phyloP scores from a whole-genome alignment of 2,888 invertebrate species.

The Calameuta pallipes region DNA sequence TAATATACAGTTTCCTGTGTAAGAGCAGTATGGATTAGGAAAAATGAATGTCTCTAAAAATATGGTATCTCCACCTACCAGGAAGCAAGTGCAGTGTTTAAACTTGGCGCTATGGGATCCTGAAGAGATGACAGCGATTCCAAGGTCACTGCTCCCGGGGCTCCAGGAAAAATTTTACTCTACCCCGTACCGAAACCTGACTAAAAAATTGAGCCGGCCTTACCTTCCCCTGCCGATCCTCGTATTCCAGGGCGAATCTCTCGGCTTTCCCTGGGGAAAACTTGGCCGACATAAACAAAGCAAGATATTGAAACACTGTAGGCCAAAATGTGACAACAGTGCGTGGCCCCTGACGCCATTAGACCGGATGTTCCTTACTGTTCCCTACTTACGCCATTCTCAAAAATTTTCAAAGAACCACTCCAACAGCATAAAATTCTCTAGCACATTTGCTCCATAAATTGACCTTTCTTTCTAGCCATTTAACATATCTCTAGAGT shows the following conservation, averaged over 20 bases:
- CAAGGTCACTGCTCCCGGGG: conserved; percentile 61
- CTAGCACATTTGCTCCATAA: too few relatives aligned
- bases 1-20: too few relatives aligned
- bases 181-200: conserved; percentile 17
- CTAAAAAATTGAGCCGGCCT: conserved; percentile 22
- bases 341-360: conserved; percentile 62
- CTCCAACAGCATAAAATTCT: too few relatives aligned
- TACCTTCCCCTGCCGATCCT: conserved; percentile 28
- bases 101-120: conserved; percentile 27
- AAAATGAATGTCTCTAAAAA: too few relatives aligned
- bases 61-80: too few relatives aligned
- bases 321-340: conserved; percentile 66
- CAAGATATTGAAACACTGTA: conserved; percentile 66
- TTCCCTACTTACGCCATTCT: conserved; percentile 27
- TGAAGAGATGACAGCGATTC: conserved; percentile 53
- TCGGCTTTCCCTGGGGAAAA: conserved; percentile 28
- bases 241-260: conserved; percentile 14
- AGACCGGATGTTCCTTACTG: conserved; percentile 54
- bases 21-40: too few relatives aligned
- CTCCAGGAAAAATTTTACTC: conserved; percentile 40
- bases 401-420: not conserved
- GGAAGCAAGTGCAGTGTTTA: conserved; percentile 14
- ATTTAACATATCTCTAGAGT: too few relatives aligned
- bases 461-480: too few relatives aligned
- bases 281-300: conserved; percentile 58